Percentiles rank a stretch among this genome's conserved stretches.
Evolutionary conservation across 2,113 vertebrate species (phyloP).

Genomic region (Nycticryphes semicollaris): DNA sequence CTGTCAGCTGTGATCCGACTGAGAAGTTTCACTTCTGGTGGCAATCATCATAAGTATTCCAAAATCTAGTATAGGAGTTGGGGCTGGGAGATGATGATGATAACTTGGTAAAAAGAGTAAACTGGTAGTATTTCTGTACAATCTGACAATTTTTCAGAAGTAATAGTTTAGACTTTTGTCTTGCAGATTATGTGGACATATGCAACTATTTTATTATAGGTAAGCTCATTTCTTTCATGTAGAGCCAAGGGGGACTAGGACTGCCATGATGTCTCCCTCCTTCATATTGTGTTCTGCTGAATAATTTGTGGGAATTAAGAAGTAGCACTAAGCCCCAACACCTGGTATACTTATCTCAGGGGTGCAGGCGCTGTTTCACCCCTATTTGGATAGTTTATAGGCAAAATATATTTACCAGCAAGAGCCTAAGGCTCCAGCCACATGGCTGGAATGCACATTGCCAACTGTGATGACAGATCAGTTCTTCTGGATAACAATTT

Average conservation of each 20-base stretch:
- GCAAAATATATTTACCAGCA: background rate
- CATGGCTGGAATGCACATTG: background rate
- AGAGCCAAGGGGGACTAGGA: background rate
- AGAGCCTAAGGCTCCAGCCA: background rate
- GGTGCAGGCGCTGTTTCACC: background rate
- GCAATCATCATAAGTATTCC: background rate
- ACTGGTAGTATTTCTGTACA: background rate
- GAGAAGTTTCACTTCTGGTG: background rate
- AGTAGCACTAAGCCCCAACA: background rate
- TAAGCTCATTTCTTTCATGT: background rate
- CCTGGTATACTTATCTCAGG: background rate
- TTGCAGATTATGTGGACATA: background rate
- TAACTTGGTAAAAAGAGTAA: background rate
- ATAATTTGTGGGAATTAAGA: background rate
- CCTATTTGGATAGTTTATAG: background rate
- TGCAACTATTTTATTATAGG: background rate
- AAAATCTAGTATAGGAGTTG: background rate
- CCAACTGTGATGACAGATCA: background rate
- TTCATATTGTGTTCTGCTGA: background rate
- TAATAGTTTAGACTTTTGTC: background rate
- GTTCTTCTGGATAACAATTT: background rate
- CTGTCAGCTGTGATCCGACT: background rate
- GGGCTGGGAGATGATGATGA: background rate
- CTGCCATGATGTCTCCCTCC: background rate
- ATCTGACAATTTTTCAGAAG: background rate